Evolutionary conservation across 2,888 invertebrate species (phyloP).

Genomic region (Eupithecia centaureata): DNA sequence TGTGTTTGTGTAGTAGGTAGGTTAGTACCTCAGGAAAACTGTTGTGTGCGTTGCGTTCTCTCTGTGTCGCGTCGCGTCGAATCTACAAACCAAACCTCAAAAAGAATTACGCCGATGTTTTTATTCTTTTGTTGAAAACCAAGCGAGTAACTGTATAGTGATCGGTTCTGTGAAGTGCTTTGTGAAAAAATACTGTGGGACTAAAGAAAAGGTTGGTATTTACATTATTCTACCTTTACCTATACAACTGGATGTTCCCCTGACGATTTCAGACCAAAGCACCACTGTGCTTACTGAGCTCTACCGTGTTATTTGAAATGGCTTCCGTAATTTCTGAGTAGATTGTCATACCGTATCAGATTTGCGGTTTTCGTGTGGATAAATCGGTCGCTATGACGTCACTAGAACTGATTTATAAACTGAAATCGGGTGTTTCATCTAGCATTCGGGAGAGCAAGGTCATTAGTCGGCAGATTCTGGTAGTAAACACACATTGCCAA

Average conservation of each 20-base stretch:
- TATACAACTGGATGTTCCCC: conserved; percentile 64
- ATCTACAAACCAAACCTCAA: conserved; percentile 63
- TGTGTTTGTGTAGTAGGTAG: conserved; percentile 1
- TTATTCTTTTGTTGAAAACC: conserved; percentile 49
- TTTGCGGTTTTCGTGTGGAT: conserved; percentile 58
- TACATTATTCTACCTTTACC: conserved; percentile 68
- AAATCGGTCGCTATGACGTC: conserved; percentile 79
- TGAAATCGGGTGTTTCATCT: conserved; percentile 73
- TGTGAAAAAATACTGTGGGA: conserved; percentile 36
- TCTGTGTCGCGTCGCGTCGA: conserved; percentile 52
- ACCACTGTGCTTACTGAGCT: conserved; percentile 29
- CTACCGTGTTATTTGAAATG: conserved; percentile 18
- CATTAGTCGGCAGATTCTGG: conserved; percentile 66
- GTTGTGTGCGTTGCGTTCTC: conserved; percentile 51
- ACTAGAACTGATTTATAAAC: conserved; percentile 78
- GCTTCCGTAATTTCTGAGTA: conserved; percentile 33
- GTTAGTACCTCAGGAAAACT: background rate
- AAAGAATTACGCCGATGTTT: conserved; percentile 68
- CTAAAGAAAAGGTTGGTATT: conserved; percentile 64
- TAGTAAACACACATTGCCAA: conserved; percentile 75
- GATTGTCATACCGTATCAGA: conserved; percentile 46
- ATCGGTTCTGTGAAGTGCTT: conserved; percentile 38
- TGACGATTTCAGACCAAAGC: conserved; percentile 45
- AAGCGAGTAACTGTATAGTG: conserved; percentile 34
- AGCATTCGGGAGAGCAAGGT: conserved; percentile 75